These are phyloP conservation scores for Oconnorella tubifera DNA, from an alignment of 2,888 invertebrate species.

Conservation along the genomic window DNA sequence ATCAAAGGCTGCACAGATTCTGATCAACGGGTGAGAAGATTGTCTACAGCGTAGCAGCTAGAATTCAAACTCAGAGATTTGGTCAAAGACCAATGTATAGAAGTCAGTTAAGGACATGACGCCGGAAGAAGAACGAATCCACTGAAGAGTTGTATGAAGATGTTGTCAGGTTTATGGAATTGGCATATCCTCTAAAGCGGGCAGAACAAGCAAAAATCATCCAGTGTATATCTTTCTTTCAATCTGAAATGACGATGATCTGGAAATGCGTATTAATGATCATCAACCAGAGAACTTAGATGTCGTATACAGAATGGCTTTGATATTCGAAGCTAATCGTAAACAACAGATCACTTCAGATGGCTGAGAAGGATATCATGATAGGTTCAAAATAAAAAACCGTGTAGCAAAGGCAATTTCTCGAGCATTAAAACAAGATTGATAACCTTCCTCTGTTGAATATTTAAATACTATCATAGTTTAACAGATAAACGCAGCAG, in stretches of 20 bases:
- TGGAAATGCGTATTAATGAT: background rate
- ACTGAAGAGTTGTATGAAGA: background rate
- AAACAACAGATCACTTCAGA: no score
- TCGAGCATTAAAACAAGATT: no score
- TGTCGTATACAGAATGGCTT: background rate
- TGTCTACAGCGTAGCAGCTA: background rate
- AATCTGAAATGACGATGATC: background rate
- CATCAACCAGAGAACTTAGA: background rate
- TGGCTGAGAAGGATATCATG: no score
- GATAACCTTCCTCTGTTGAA: no score
- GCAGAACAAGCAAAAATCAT: no score
- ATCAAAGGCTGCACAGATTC: background rate
- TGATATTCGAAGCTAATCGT: background rate
- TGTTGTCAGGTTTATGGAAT: background rate
- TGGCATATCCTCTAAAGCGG: background rate
- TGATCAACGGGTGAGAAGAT: no score
- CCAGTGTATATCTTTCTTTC: background rate
- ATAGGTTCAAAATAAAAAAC: no score
- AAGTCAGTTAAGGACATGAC: background rate
- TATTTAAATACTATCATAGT: no score
- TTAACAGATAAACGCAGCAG: no score
- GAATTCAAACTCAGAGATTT: background rate
- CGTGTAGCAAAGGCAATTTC: no score
- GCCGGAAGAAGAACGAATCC: background rate
- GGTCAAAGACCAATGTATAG: background rate